Conservation (phyloP, 2,888 invertebrate genomes). For the Spilarctia lutea region DNA sequence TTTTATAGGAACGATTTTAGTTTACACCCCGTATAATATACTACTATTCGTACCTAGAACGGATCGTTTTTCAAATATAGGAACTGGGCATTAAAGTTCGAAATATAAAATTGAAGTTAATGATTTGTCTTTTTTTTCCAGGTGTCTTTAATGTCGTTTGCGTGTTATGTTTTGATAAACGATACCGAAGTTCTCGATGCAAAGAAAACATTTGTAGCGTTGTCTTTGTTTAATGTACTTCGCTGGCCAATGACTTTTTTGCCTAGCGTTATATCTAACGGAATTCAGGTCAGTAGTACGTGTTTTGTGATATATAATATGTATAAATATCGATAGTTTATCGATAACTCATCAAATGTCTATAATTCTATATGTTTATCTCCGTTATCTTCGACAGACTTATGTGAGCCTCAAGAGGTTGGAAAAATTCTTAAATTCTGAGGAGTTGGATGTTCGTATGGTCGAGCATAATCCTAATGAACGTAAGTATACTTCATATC, state of each 20-base stretch:
- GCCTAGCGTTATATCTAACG: conserved; percentile 97
- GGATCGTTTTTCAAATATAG: no score
- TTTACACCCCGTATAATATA: no score
- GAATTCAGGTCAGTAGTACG: conserved; percentile 92
- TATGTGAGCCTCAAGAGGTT: conserved; percentile 96
- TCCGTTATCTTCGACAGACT: conserved; percentile 84
- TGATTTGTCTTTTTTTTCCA: conserved; percentile 55
- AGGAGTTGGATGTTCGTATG: conserved; percentile 93
- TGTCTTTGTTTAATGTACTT: conserved; percentile 98
- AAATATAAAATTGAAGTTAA: neutral
- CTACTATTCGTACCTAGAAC: no score
- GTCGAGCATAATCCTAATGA: conserved; percentile 91
- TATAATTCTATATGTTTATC: neutral
- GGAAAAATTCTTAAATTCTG: conserved; percentile 96
- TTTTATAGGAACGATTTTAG: no score
- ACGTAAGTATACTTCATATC: conserved; percentile 84
- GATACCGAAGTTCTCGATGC: conserved; percentile 94
- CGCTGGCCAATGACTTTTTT: conserved; percentile 98
- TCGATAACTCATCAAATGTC: neutral
- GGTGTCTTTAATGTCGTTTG: conserved; percentile 96
- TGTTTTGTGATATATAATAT: neutral
- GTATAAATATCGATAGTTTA: neutral
- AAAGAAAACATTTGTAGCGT: conserved; percentile 96
- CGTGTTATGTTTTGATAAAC: conserved; percentile 94
- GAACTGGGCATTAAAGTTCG: no score